Percentiles rank a stretch among this genome's conserved stretches.
Conservation (phyloP, 2,113 vertebrate genomes). For the Microtus pennsylvanicus region DNA sequence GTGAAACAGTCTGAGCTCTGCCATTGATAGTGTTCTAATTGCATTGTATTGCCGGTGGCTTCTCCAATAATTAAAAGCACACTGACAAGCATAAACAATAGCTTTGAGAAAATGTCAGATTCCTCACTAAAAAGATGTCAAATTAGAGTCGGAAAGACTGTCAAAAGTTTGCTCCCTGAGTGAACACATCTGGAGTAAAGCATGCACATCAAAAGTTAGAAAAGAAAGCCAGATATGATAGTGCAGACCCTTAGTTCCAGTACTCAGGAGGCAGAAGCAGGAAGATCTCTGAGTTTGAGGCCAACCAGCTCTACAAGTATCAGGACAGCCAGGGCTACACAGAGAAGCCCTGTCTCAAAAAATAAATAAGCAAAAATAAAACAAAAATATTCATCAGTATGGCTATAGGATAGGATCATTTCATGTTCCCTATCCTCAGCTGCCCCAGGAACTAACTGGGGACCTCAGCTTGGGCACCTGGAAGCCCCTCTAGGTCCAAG, state of each 20-base stretch:
- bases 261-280: neutral
- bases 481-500: no score
- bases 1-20: slow-evolving; percentile 52
- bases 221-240: neutral
- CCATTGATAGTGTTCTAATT: slow-evolving; percentile 69
- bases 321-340: neutral
- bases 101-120: slow-evolving; percentile 68
- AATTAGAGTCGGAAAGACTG: slow-evolving; percentile 47
- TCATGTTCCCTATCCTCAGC: no score
- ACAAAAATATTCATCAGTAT: neutral
- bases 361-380: neutral
- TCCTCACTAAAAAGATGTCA: slow-evolving; percentile 68
- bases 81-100: slow-evolving; percentile 65
- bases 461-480: no score
- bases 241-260: neutral
- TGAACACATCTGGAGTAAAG: slow-evolving; percentile 42
- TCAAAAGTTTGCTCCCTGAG: slow-evolving; percentile 50
- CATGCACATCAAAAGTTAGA: slow-evolving; percentile 8
- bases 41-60: slow-evolving; percentile 65
- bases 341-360: neutral
- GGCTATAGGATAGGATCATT: no score
- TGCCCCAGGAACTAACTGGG: no score
- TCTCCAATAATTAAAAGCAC: slow-evolving; percentile 76
- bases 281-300: neutral
- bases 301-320: neutral